phyloP scores from a whole-genome alignment of 2,797 vertebrate species.

The Petrocephalus schoutedeni region DNA sequence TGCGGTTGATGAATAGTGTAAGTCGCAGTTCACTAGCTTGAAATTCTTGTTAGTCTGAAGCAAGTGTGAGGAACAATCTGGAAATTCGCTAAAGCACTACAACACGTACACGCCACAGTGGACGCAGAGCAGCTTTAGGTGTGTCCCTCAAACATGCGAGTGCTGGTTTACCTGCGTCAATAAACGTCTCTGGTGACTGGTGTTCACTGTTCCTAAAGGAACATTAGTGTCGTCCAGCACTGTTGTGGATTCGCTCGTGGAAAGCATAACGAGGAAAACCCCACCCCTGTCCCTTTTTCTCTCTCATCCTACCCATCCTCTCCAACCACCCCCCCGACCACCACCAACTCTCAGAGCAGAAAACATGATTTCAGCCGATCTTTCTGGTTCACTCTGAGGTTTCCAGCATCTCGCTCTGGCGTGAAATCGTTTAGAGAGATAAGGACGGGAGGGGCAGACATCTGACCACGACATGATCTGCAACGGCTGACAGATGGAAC shows the following conservation, averaged over 20 bases:
- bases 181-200: background rate
- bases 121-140: background rate
- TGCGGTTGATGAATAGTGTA: background rate
- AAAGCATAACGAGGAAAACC: background rate
- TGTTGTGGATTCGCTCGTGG: conserved; percentile 23
- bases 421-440: conserved; percentile 12
- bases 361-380: background rate
- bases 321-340: background rate
- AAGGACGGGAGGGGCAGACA: background rate
- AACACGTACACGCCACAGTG: background rate
- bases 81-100: background rate
- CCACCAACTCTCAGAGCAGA: background rate
- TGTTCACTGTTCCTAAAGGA: conserved; percentile 7
- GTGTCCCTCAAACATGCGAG: background rate
- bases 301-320: conserved; percentile 7
- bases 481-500: conserved; percentile 4
- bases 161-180: background rate
- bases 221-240: conserved; percentile 21
- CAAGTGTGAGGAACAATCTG: background rate
- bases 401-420: background rate
- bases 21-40: background rate
- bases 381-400: background rate
- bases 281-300: background rate
- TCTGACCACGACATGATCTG: background rate
- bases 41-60: background rate